Percentiles rank a stretch among this genome's conserved stretches.
These are phyloP conservation scores for Didymodactylos carnosus DNA, from an alignment of 2,888 invertebrate species.

Conservation along the genomic window DNA sequence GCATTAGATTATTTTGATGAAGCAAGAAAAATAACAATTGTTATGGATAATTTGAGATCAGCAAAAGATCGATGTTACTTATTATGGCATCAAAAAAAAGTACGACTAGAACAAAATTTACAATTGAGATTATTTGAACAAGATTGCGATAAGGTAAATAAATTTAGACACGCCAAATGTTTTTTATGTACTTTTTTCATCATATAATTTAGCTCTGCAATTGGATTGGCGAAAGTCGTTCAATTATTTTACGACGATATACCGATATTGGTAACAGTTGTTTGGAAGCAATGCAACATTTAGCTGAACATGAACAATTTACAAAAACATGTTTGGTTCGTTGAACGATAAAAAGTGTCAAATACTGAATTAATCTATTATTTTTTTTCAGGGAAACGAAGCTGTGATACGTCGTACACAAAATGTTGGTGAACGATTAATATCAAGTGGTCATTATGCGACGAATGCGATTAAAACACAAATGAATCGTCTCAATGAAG, in stretches of 20 bases:
- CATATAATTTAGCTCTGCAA: constrained; percentile 90
- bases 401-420: constrained; percentile 80
- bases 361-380: neutral
- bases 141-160: constrained; percentile 30
- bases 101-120: constrained; percentile 32
- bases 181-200: constrained; percentile 19
- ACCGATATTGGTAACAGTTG: constrained; percentile 74
- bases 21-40: neutral
- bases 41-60: constrained; percentile 3
- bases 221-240: constrained; percentile 85
- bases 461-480: constrained; percentile 59
- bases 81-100: constrained; percentile 58
- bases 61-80: constrained; percentile 35
- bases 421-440: constrained; percentile 67
- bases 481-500: constrained; percentile 53
- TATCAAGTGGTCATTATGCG: constrained; percentile 74
- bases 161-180: neutral
- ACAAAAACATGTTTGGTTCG: constrained; percentile 58
- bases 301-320: constrained; percentile 85
- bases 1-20: neutral
- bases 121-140: constrained; percentile 34
- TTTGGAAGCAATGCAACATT: constrained; percentile 57
- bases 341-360: neutral
- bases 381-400: constrained; percentile 49
- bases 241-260: constrained; percentile 78